These are phyloP conservation scores for Phalloptychus januarius DNA, from an alignment of 2,797 vertebrate genomes.

Conservation along the genomic window DNA sequence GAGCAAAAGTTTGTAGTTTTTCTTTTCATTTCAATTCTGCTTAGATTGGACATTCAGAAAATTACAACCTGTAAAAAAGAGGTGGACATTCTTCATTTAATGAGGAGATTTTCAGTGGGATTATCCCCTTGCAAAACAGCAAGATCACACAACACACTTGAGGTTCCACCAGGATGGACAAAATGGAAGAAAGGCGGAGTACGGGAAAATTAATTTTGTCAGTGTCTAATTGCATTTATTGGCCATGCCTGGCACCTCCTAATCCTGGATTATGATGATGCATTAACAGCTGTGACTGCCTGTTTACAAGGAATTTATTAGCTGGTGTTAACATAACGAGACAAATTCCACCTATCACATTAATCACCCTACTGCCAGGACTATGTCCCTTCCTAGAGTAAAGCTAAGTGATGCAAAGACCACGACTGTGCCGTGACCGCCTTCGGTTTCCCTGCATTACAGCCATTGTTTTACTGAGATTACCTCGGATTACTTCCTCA, in stretches of 20 bases:
- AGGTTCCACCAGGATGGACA: slow-evolving; percentile 62
- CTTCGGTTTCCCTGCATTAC: slow-evolving; percentile 56
- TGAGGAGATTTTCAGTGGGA: slow-evolving; percentile 34
- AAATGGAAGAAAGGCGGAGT: slow-evolving; percentile 59
- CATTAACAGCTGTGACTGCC: slow-evolving; percentile 84
- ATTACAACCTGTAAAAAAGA: slow-evolving; percentile 34
- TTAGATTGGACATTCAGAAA: slow-evolving; percentile 47
- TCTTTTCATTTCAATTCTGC: slow-evolving; percentile 58
- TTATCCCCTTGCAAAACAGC: slow-evolving; percentile 26
- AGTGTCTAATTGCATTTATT: slow-evolving; percentile 85
- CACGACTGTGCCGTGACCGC: slow-evolving; percentile 35
- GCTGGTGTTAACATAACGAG: slow-evolving; percentile 80
- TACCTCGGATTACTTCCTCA: slow-evolving; percentile 59
- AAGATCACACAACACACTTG: slow-evolving; percentile 36
- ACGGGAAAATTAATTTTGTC: slow-evolving; percentile 79
- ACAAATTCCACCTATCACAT: slow-evolving; percentile 85
- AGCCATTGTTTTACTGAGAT: slow-evolving; percentile 53
- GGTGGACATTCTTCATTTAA: slow-evolving; percentile 50
- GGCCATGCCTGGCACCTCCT: slow-evolving; percentile 81
- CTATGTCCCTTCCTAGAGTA: slow-evolving; percentile 67
- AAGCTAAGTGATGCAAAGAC: slow-evolving; percentile 60
- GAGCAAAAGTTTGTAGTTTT: slow-evolving; percentile 38
- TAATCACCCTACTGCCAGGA: slow-evolving; percentile 80
- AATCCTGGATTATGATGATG: slow-evolving; percentile 88
- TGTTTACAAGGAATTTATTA: slow-evolving; percentile 89